Conservation (phyloP, 1,140 invertebrate genomes). For the Drosophila punjabiensis region DNA sequence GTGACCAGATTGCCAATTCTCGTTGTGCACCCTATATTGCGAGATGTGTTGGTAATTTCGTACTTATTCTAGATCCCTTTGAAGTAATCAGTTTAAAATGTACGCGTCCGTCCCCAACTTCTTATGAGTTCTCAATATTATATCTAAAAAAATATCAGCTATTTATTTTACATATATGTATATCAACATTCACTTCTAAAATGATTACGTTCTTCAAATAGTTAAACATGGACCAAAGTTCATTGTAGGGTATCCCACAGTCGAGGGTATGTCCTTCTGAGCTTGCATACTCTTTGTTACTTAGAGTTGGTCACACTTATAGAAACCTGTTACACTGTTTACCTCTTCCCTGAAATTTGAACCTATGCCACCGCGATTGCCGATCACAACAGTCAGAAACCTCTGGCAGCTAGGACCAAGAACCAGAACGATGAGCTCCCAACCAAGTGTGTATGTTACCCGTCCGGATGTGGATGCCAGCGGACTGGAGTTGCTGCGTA, state of each 20-base stretch:
- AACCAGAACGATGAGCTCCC: conserved; percentile 49
- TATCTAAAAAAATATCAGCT: too few relatives aligned
- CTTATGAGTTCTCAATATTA: too few relatives aligned
- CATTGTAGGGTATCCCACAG: neutral
- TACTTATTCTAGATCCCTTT: neutral
- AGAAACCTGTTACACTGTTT: conserved; percentile 35
- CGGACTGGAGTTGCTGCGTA: conserved; percentile 86
- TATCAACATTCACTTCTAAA: too few relatives aligned
- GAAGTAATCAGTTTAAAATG: too few relatives aligned
- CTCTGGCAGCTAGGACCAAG: conserved; percentile 15
- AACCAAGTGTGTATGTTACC: conserved; percentile 85
- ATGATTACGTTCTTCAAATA: too few relatives aligned
- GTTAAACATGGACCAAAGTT: too few relatives aligned
- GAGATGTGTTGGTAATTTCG: neutral
- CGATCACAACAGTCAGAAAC: conserved; percentile 6
- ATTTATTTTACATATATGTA: too few relatives aligned
- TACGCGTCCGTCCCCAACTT: too few relatives aligned
- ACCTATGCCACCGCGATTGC: conserved; percentile 28
- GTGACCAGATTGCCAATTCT: neutral
- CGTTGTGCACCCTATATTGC: neutral
- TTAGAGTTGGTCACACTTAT: conserved; percentile 14
- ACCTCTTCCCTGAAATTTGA: conserved; percentile 10
- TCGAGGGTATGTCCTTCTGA: neutral
- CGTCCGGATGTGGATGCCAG: conserved; percentile 86
- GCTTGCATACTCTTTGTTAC: neutral